These are phyloP conservation scores for Margarornis squamiger DNA, from an alignment of 2,797 vertebrate species.

Conservation along the genomic window DNA sequence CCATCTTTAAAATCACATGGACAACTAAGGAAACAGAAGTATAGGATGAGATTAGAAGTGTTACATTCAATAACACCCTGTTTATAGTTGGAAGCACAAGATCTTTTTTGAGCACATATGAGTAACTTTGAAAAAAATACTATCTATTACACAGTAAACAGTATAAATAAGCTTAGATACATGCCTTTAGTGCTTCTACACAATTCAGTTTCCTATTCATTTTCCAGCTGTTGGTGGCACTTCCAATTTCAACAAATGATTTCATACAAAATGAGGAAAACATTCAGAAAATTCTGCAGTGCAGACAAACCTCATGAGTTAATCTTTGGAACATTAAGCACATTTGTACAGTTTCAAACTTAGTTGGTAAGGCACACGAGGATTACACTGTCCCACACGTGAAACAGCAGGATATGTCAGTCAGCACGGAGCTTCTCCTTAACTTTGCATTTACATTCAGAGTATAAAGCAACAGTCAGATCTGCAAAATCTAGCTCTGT, in stretches of 20 bases:
- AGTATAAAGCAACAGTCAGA: neutral
- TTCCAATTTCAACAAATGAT: neutral
- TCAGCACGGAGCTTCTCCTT: neutral
- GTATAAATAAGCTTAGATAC: conserved; percentile 1
- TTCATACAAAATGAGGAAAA: neutral
- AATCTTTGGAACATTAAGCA: neutral
- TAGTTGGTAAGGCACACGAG: conserved; percentile 8
- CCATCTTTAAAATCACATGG: neutral
- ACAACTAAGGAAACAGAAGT: neutral
- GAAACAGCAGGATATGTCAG: neutral
- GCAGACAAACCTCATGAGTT: neutral
- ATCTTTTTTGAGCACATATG: neutral
- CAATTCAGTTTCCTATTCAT: neutral
- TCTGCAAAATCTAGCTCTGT: conserved; percentile 4
- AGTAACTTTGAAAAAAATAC: neutral
- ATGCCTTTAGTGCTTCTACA: neutral
- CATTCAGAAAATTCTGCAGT: neutral
- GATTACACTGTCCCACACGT: neutral
- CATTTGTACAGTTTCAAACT: neutral
- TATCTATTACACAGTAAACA: neutral
- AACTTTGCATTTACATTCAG: conserved; percentile 17
- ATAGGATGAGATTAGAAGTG: neutral
- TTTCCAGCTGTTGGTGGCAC: neutral
- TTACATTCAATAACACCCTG: neutral
- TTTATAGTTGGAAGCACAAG: neutral